These are phyloP conservation scores for Notolabrus celidotus DNA, from an alignment of 2,797 vertebrate species.

Conservation along the genomic window DNA sequence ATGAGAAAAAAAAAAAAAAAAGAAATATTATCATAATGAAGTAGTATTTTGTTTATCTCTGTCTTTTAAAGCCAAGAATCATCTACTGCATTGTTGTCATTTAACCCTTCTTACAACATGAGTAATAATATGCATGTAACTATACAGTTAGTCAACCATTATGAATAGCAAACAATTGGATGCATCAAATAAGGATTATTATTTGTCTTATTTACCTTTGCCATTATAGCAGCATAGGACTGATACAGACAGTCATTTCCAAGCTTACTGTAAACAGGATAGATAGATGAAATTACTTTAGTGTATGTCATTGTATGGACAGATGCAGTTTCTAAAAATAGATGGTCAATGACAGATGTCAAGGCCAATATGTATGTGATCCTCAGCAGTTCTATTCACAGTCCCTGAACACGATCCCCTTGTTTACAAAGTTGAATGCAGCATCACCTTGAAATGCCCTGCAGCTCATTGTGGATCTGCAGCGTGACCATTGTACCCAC, in stretches of 20 bases:
- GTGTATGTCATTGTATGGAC: neutral
- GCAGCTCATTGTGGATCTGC: neutral
- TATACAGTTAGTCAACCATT: neutral
- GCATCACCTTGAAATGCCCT: neutral
- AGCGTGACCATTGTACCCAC: neutral
- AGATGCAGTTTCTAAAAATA: conserved; percentile 3
- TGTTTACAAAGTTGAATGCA: conserved; percentile 6
- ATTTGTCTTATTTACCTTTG: conserved; percentile 86
- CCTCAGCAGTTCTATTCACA: conserved; percentile 7
- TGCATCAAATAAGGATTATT: neutral
- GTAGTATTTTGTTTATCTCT: neutral
- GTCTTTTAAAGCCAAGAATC: no score
- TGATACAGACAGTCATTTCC: conserved; percentile 91
- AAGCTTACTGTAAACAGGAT: conserved; percentile 81
- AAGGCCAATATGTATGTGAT: neutral
- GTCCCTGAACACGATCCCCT: neutral
- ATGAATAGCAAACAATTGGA: neutral
- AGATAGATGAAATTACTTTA: conserved; percentile 1
- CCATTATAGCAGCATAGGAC: conserved; percentile 94
- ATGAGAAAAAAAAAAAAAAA: neutral
- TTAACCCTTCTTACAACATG: no score
- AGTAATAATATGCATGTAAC: neutral
- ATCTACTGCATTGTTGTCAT: no score
- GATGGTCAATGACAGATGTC: neutral
- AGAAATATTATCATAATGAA: neutral